Conservation (phyloP, 2,113 vertebrate genomes). For the Macaca nemestrina region DNA sequence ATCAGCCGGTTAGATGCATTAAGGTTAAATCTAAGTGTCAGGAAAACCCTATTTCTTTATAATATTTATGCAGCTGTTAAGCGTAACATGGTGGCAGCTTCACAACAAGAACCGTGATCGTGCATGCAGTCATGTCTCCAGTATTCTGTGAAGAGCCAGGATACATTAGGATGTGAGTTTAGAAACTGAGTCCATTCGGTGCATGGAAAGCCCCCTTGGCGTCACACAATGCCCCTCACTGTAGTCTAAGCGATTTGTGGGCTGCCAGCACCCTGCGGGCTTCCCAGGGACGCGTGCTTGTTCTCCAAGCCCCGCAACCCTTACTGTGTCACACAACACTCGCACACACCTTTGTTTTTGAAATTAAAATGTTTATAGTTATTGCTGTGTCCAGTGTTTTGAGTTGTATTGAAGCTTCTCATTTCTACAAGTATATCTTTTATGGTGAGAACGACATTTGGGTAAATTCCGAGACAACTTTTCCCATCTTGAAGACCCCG, state of each 20-base stretch:
- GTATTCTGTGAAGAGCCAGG: background rate
- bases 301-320: background rate
- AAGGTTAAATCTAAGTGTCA: background rate
- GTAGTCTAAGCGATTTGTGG: fast-evolving
- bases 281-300: background rate
- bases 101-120: background rate
- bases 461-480: background rate
- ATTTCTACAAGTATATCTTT: background rate
- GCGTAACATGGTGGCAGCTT: background rate
- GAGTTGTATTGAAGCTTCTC: background rate
- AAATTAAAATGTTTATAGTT: slow-evolving; percentile 72
- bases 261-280: background rate
- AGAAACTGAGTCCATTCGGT: background rate
- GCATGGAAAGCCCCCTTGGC: background rate
- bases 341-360: slow-evolving; percentile 46
- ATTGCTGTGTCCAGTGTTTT: background rate
- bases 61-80: background rate
- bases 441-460: background rate
- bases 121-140: slow-evolving; percentile 20
- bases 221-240: too few relatives aligned
- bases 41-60: background rate
- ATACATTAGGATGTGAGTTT: background rate
- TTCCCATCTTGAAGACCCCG: background rate
- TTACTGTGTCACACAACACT: background rate
- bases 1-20: fast-evolving